Percentiles rank a stretch among this genome's conserved stretches.
Conservation (phyloP, 2,113 vertebrate species). For the Phalacrocorax pelagicus region DNA sequence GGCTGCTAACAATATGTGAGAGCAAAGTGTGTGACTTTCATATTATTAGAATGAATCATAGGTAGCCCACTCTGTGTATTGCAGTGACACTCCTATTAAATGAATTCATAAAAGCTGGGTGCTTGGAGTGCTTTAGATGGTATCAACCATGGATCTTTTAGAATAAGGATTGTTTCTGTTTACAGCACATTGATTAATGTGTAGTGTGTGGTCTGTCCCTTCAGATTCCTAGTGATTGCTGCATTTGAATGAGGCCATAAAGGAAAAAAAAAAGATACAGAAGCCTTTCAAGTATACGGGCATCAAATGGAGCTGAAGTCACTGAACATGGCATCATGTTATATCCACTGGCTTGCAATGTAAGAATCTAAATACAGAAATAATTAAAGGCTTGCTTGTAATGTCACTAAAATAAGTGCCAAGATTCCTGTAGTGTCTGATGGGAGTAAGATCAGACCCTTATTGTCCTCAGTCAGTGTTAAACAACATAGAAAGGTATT, state of each 20-base stretch:
- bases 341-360: neutral
- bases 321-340: neutral
- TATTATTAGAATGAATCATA: conserved; percentile 42
- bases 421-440: neutral
- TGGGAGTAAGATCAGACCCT: neutral
- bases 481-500: neutral
- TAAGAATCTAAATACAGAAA: neutral
- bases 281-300: neutral
- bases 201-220: neutral
- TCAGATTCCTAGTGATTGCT: neutral
- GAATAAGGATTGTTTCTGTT: neutral
- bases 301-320: neutral
- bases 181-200: neutral
- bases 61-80: conserved; percentile 11
- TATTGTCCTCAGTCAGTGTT: neutral
- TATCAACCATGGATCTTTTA: neutral
- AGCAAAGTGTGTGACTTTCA: conserved; percentile 49
- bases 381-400: neutral
- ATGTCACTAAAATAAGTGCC: neutral
- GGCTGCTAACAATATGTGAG: conserved; percentile 42
- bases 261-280: neutral
- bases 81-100: neutral
- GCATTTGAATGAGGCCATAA: neutral
- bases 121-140: neutral
- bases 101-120: neutral